These are phyloP conservation scores for Drosophila barbarae DNA, from an alignment of 2,888 invertebrate genomes.

Conservation along the genomic window DNA sequence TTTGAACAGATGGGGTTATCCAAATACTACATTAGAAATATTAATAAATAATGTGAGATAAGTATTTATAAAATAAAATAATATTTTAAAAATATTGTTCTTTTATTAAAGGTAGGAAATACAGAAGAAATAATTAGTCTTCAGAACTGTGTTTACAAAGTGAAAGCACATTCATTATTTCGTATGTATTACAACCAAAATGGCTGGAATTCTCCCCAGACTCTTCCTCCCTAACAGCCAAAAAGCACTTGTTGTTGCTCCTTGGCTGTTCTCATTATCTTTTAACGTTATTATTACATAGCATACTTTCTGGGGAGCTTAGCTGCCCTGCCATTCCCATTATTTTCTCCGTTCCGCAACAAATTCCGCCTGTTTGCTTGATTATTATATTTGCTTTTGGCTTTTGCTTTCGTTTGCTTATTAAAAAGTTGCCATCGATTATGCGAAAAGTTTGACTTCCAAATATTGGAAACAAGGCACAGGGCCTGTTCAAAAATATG, in stretches of 20 bases:
- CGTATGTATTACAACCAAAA: neutral
- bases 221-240: neutral
- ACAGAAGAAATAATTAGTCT: neutral
- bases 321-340: constrained; percentile 15
- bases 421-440: constrained; percentile 63
- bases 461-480: constrained; percentile 27
- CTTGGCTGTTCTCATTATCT: constrained; percentile 55
- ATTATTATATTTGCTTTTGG: constrained; percentile 49
- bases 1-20: neutral
- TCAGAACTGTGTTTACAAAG: neutral
- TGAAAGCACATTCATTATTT: neutral
- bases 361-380: constrained; percentile 27
- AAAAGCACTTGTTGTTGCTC: constrained; percentile 35
- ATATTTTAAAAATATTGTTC: too few species aligned
- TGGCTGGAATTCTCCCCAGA: constrained; percentile 5
- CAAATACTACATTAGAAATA: too few species aligned
- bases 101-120: neutral
- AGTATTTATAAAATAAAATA: too few species aligned
- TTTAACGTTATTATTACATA: constrained; percentile 68
- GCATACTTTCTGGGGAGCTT: constrained; percentile 51
- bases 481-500: neutral
- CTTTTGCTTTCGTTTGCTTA: constrained; percentile 52
- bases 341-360: constrained; percentile 1
- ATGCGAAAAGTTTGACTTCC: constrained; percentile 49
- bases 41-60: too few species aligned